Evolutionary conservation across 2,888 invertebrate species (phyloP).

Genomic region (Scaptomyza flava): DNA sequence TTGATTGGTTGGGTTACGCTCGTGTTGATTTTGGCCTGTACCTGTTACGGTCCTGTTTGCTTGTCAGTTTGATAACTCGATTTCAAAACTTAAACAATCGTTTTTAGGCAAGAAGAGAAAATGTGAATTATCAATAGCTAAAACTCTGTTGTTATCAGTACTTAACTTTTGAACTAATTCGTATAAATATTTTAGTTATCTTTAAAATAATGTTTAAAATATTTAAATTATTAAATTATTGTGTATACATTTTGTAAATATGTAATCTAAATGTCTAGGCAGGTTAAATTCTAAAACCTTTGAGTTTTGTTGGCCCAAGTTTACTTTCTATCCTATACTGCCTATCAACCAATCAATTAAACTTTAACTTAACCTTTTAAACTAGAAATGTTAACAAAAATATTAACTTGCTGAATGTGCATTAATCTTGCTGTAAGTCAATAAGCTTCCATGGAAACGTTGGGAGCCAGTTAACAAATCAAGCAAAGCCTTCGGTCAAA

Average conservation of each 20-base stretch:
- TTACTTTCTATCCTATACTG: too few species aligned
- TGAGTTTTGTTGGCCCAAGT: too few species aligned
- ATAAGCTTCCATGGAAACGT: slow-evolving; percentile 6
- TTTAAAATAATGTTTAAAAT: too few species aligned
- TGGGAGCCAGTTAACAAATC: slow-evolving; percentile 14
- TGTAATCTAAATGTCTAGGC: too few species aligned
- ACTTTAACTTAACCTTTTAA: too few species aligned
- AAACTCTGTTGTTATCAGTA: background rate
- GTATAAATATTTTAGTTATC: too few species aligned
- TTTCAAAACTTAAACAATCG: background rate
- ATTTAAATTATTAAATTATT: too few species aligned
- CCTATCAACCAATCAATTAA: too few species aligned
- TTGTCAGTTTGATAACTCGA: slow-evolving; percentile 35
- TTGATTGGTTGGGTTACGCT: slow-evolving; percentile 57
- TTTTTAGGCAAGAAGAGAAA: background rate
- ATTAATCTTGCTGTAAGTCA: background rate
- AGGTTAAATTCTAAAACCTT: too few species aligned
- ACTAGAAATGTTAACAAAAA: too few species aligned
- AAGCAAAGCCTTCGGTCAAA: slow-evolving; percentile 27
- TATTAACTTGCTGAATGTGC: background rate
- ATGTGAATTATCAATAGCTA: too few species aligned
- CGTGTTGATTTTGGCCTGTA: slow-evolving; percentile 46
- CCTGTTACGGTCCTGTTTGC: slow-evolving; percentile 2
- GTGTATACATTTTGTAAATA: too few species aligned
- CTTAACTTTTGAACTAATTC: background rate